Conservation (phyloP, 2,113 vertebrate species). For the Tringa solitaria region DNA sequence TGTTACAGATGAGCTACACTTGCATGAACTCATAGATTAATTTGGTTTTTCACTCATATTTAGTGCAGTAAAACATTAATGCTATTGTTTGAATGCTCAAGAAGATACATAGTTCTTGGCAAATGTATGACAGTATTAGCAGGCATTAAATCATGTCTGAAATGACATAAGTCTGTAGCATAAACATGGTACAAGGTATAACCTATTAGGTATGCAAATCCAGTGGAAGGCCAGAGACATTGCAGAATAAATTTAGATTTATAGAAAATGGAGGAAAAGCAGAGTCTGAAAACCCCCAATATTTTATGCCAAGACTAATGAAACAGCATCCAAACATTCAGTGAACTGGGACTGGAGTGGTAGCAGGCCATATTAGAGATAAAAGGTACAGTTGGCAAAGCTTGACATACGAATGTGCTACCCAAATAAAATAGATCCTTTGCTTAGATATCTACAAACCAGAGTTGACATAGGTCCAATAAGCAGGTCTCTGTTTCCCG, state of each 20-base stretch:
- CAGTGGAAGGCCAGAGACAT: background rate
- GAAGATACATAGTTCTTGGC: background rate
- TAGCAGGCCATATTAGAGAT: background rate
- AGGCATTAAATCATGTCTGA: background rate
- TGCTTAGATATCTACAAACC: background rate
- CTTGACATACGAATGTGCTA: background rate
- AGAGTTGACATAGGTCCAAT: background rate
- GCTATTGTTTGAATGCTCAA: background rate
- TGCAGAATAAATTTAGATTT: background rate
- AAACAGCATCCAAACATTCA: background rate
- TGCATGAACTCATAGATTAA: background rate
- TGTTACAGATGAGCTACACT: background rate
- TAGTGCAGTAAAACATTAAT: background rate
- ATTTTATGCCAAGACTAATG: background rate
- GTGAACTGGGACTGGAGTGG: background rate
- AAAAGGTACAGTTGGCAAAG: background rate
- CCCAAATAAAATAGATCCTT: background rate
- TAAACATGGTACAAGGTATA: background rate
- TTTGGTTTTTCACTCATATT: background rate
- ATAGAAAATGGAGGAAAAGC: background rate
- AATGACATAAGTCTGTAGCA: background rate
- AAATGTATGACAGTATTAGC: background rate
- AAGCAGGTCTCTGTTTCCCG: background rate
- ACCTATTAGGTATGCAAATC: background rate
- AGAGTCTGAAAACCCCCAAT: background rate